These are phyloP conservation scores for Morone chrysops DNA, from an alignment of 2,113 vertebrate genomes.

Conservation along the genomic window DNA sequence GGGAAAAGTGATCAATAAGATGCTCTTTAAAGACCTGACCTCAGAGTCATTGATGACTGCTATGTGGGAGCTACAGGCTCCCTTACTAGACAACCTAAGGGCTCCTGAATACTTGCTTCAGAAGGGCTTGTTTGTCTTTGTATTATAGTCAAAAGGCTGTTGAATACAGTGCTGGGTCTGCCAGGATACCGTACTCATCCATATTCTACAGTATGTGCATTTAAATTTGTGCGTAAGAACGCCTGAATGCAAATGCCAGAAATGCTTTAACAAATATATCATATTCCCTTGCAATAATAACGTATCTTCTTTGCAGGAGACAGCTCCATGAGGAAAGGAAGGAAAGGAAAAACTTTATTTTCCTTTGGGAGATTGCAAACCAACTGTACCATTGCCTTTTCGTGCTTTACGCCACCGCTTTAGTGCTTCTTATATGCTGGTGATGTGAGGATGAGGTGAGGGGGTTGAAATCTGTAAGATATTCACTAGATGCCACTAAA, in stretches of 20 bases:
- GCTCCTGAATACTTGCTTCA: neutral
- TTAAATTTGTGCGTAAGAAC: neutral
- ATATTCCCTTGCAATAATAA: neutral
- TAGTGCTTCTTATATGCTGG: too few relatives aligned
- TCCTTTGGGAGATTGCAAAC: neutral
- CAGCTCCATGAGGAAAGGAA: neutral
- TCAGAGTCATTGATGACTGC: slow-evolving; percentile 53
- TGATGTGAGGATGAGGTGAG: too few relatives aligned
- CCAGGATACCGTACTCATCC: neutral
- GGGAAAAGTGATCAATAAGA: slow-evolving; percentile 49
- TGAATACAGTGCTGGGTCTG: neutral
- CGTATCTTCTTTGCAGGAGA: neutral
- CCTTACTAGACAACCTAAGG: slow-evolving; percentile 14
- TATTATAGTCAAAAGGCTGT: neutral
- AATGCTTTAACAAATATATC: neutral
- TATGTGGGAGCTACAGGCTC: slow-evolving; percentile 28
- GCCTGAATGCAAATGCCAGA: neutral
- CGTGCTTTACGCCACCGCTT: too few relatives aligned
- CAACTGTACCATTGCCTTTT: neutral
- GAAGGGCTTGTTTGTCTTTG: slow-evolving; percentile 4
- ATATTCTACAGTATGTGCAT: neutral
- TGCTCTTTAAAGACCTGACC: slow-evolving; percentile 63
- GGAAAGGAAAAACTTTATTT: neutral
- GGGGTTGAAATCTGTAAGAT: too few relatives aligned
- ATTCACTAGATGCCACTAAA: too few relatives aligned